Base-by-base conservation (phyloP, 1,140 invertebrate genomes). In the Gonatopus flavifemur region DNA sequence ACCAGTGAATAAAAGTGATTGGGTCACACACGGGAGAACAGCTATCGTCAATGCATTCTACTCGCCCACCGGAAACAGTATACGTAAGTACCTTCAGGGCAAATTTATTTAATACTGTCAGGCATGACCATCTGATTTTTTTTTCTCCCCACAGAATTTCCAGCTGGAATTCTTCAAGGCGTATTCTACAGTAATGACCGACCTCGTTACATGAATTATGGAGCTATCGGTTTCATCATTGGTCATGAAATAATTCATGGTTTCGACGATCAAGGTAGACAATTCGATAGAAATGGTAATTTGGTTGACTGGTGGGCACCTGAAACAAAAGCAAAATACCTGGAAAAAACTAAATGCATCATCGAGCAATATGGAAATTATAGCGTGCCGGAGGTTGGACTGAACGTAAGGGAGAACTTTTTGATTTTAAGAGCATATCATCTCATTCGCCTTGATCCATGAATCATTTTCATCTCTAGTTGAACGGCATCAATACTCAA, bases 221-320 rank as follows among this genome's bases (percentile, higher is more conserved):
- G 92, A 40, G 90, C 89, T 8, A 93, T 96, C 62, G 93, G 93
- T 5, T 93, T 91, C 61, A 89, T 96, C 3, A 93, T 97, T 71
- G 93, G 92, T 1, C 93, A 95, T 65, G 93, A 97, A 81, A 91
- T 97, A 35, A 95, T 92, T 0, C 93, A 97, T 68, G 93, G 90
- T 9, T 96, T 96, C 68, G 93, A 96, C 75, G 91, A 94, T 70
- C 87, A 91, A 73, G 89, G 90, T 31, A 83, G 92, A 15, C 91
- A 95, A 78, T 96, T 92, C 65, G 92, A 96, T 72, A 89, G 90
- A 52, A 83, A 92, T 39, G 94, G 94, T 25, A 94, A 93, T 68
- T 46, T 66, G 16, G 39, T 64, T 13, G 53, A 62, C n/a, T 62
- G 59, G 54, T 62, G 59, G 93, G 82, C 86, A 37, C 74, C 56